Base-by-base conservation (phyloP, 1,140 invertebrate species). In the Sogatella furcifera region DNA sequence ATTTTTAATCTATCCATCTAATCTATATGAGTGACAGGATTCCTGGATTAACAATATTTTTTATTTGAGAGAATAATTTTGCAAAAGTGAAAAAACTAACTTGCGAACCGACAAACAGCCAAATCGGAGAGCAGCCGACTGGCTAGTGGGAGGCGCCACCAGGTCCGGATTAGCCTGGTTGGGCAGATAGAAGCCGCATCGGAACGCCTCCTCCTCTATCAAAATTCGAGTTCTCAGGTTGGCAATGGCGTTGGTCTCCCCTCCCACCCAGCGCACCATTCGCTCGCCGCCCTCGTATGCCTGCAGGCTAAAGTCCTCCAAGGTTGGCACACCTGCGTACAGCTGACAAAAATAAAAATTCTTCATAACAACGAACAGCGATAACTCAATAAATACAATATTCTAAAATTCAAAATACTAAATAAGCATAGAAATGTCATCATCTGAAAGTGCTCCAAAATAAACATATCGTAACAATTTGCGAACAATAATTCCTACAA, bases 141-240 rank as follows among this genome's bases (percentile, higher is more conserved):
- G 71, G 42, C 84, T 85, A 60, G 84, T 78, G 0, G 86, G 82
- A 17, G 79, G 78, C 0, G 83, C 83, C 21, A 83, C 67, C 22
- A 89, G 74, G 64, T 88, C 84, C 0, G 86, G 86, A 64, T 76
- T 77, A 2, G 78, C 77, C 69, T 86, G 84, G 58, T 86, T 87
- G 1, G 85, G 84, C 64, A 86, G 69, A 41, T 65, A 69, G 59
- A 64, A 62, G 55, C 67, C 66, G 66, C 66, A 62, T 68, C 74
- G 70, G 61, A 84, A 84, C 0, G 82, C 80, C 28, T 79, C 72
- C 58, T 78, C 73, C 68, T 84, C 82, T 0, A 83, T 74, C 38
- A 73, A 72, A 1, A 83, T 70, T 0, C 81, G 71, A 41, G 79
- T 72, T 44, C 73, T 65, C 59, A 83, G 72, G 58, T 79, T 74